Evolutionary conservation across 2,113 vertebrate genomes (phyloP), one percentile per base, ranked within the genome.

Genomic region (Rana temporaria): DNA sequence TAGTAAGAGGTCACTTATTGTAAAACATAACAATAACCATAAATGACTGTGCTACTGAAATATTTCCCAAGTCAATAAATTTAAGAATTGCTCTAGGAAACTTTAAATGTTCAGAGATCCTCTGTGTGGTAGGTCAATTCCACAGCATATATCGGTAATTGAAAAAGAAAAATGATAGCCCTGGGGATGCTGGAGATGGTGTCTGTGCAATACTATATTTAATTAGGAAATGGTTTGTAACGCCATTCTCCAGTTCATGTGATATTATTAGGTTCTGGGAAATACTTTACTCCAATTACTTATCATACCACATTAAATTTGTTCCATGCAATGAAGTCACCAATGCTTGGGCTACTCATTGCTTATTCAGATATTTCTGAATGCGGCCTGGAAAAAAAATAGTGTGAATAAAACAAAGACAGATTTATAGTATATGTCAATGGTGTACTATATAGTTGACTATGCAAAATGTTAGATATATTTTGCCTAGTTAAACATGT

Each of bases 171-270:
- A 75, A 75, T 62, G 72, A 75, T 75, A 60, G 56, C 72, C 72
- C 32, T 60, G 32, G 72, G 72, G 72, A 75, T 60, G 32, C 72
- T 22, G 34, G 59, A 75, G 72, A 75, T 75, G 26, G 72, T 75
- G 72, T 75, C 72, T 75, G 72, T 74, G 72, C 56, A 75, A 75
- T 75, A 62, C 72, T 75, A 75, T 75, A 75, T 75, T 75, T 75
- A 75, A 75, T 75, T 75, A 75, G 72, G 72, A 75, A 75, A 75
- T 62, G 72, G 72, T 75, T 60, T 75, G 56, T 75, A 75, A 75
- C 60, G 12, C 72, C 59, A 34, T 34, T 75, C 72, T 75, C 57
- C 57, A 62, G 56, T 75, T 75, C 56, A 60, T 74, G 15, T 42
- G 72, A 62, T 62, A 75, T 60, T 75, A 60, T 75, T 75, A 62